Evolutionary conservation across 2,797 vertebrate genomes (phyloP).

Genomic region (Sebastes baramenuke): DNA sequence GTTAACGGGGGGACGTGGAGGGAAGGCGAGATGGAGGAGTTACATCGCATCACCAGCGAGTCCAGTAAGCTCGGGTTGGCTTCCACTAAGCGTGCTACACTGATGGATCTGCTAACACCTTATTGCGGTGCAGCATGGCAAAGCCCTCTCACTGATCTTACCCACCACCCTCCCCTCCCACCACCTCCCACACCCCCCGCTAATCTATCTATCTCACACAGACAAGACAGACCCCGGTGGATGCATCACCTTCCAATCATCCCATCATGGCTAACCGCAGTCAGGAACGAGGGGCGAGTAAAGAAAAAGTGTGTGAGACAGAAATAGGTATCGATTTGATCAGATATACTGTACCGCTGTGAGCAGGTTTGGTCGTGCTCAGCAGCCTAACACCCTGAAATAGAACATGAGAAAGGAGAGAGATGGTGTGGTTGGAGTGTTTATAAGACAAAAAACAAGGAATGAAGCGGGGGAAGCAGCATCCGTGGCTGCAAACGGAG

Average conservation of each 20-base stretch:
- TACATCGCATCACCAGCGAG: background rate
- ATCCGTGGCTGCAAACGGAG: background rate
- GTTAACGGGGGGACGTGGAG: constrained; percentile 11
- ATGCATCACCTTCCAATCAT: constrained; percentile 73
- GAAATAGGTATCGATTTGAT: constrained; percentile 72
- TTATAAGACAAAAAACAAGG: constrained; percentile 42
- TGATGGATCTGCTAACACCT: constrained; percentile 65
- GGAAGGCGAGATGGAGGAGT: constrained; percentile 6
- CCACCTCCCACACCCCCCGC: background rate
- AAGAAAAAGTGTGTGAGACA: constrained; percentile 50
- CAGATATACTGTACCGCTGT: constrained; percentile 51
- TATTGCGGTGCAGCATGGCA: constrained; percentile 47
- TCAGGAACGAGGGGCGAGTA: constrained; percentile 47
- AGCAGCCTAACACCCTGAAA: constrained; percentile 59
- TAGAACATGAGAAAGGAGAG: constrained; percentile 29
- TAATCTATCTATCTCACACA: constrained; percentile 66
- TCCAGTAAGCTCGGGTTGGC: constrained; percentile 36
- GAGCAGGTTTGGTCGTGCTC: constrained; percentile 53
- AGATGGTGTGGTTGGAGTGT: constrained; percentile 46
- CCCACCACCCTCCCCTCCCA: background rate
- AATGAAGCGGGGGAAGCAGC: background rate
- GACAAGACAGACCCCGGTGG: constrained; percentile 49
- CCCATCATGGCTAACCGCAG: constrained; percentile 55
- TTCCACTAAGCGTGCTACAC: constrained; percentile 39
- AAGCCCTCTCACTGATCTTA: constrained; percentile 50